Base-by-base conservation (phyloP, 2,888 invertebrate species). In the Drosophila anomalata region DNA sequence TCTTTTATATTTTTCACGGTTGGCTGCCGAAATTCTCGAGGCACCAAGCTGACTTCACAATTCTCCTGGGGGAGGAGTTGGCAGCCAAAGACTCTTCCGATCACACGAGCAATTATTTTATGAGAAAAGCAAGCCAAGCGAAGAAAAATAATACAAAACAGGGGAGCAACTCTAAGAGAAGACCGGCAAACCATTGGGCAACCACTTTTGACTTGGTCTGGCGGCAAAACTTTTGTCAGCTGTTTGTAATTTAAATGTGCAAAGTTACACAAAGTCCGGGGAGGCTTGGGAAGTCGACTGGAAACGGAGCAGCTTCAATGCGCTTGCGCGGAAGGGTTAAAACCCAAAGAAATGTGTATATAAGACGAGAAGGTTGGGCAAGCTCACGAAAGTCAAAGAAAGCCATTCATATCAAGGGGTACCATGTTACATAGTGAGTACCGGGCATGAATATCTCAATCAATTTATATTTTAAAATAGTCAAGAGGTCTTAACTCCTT, bases 81-180 rank as follows among this genome's bases (percentile, higher is more conserved):
- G 76, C 63, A 80, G 78, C 75, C 75, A 78, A 73, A 74, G 73
- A 61, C 76, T 68, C 76, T 51, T 59, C 59, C 50, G 80, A 86
- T 82, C 82, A 86, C 84, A 82, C 77, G 87, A 84, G 84, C 82
- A 83, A 83, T 83, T 87, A 83, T 84, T 84, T 86, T 75, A 83
- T 83, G 82, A 74, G 82, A 84, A 83, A 84, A 77, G 56, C 78
- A 77, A 83, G 55, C 87, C 77, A 83, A 80, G 84, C 82, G 80
- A 62, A 71, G 73, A 47, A 76, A 68, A 50, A 72, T 66, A 66
- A 44, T 41, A 48, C 44, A 52, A 42, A 56, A 51, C 44, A 48
- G 50, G 60, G 31, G 56, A 36, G 36, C 39, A 26, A 26, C 36
- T 41, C 42, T n/a, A 5, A 47, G 12, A 24, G n/a, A 33, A 46